Conservation (phyloP, 2,797 vertebrate species). For the Falco naumanni region DNA sequence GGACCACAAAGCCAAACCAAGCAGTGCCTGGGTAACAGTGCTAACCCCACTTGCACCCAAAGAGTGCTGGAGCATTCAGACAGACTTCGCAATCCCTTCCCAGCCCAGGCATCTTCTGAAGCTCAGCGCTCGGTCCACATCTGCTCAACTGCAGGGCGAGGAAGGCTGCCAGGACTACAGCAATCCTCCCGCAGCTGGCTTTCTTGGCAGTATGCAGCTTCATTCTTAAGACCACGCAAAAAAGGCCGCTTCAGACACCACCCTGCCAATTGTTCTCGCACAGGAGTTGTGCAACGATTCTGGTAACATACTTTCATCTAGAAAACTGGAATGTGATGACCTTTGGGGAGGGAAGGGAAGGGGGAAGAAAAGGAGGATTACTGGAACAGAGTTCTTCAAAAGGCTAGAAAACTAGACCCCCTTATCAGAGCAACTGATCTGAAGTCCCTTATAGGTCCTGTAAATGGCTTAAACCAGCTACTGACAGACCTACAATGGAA, state of each 20-base stretch:
- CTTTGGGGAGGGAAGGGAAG: constrained; percentile 15
- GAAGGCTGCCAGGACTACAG: background rate
- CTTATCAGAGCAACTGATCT: constrained; percentile 46
- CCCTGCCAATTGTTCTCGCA: background rate
- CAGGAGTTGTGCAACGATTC: constrained; percentile 44
- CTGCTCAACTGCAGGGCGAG: background rate
- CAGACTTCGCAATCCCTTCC: background rate
- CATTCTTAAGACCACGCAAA: background rate
- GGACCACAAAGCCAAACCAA: background rate
- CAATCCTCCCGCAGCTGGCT: background rate
- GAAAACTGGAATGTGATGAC: constrained; percentile 55
- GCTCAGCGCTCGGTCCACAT: background rate
- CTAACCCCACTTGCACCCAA: background rate
- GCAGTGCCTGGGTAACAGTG: background rate
- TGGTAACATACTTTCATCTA: constrained; percentile 54
- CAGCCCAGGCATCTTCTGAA: background rate
- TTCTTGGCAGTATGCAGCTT: background rate
- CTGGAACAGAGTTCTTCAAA: constrained; percentile 45
- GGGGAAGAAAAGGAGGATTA: constrained; percentile 11
- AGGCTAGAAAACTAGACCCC: constrained; percentile 45
- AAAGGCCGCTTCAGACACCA: background rate
- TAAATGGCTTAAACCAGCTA: constrained; percentile 58
- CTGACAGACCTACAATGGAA: constrained; percentile 48
- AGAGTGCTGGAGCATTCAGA: background rate
- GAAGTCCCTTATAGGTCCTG: constrained; percentile 19